Evolutionary conservation across 2,888 invertebrate species (phyloP), one percentile per base, ranked within the genome.

Genomic region (Xestia ashworthii): DNA sequence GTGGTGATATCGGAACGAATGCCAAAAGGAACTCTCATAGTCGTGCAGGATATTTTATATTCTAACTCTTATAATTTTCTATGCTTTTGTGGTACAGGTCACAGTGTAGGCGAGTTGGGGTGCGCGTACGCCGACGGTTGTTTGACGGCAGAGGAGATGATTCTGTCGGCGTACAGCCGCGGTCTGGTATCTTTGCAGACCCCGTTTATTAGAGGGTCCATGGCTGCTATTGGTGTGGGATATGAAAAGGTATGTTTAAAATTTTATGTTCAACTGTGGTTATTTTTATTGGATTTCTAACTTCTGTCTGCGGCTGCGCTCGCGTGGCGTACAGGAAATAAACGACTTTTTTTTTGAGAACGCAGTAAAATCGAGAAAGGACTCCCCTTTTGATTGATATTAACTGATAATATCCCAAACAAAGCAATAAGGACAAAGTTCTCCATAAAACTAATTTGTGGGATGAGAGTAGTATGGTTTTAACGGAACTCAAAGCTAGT

Each of bases 101-200:
- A 99, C 93, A 99, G 99, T 41, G 98, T 99, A 0, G 99, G 99
- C 44, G 99, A 99, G 93, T 95, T 99, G 46, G 99, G 98, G 0
- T 99, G 99, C 93, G 99, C 98, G 0, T 99, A 99, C 93, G 99
- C 99, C 3, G 99, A 99, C 93, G 99, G 98, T 0, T 98, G 98
- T 84, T 97, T 99, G 78, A 98, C 99, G 0, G 97, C 98, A 0
- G 98, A 99, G 90, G 98, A 99, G 94, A 98, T 98, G 96, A 98
- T 99, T 68, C 93, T 98, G 32, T 97, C 98, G 8, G 98, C 99
- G 0, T 99, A 99, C 93, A 98, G 98, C 90, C 97, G 99, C 82
- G 99, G 98, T 1, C 95, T 97, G 74, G 98, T 98, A 2, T 98
- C 98, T n/a, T 86, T 98, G 25, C 97, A 98, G 83, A 97, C 97